phyloP scores from a whole-genome alignment of 2,113 vertebrate species.

The Delphinus delphis region DNA sequence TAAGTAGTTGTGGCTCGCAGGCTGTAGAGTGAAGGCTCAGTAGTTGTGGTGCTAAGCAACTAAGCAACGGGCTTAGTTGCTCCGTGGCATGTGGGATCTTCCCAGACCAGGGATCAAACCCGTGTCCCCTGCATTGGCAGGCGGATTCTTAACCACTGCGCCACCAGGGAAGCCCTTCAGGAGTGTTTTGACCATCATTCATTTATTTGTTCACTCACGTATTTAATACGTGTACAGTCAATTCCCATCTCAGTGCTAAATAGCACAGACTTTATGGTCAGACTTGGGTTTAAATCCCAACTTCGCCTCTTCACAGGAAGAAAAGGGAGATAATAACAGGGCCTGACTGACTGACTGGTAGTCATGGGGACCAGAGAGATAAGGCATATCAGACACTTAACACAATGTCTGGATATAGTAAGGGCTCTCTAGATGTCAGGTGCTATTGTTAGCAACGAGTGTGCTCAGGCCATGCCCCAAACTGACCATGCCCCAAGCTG shows the following conservation, averaged over 20 bases:
- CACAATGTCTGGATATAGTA: background rate
- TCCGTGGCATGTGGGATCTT: no score
- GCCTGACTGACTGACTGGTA: background rate
- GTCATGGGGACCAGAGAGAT: background rate
- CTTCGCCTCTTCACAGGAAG: background rate
- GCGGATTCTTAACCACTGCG: no score
- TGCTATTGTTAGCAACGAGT: slow-evolving; percentile 1
- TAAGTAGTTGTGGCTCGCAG: no score
- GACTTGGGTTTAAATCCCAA: background rate
- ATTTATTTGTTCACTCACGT: background rate
- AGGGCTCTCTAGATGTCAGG: background rate
- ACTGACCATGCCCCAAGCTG: background rate
- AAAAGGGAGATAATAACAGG: background rate
- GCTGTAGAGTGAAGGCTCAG: no score
- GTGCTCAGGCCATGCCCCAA: background rate
- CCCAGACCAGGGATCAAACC: no score
- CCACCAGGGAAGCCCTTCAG: background rate
- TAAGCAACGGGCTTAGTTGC: no score
- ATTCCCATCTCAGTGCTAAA: background rate
- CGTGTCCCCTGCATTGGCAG: no score
- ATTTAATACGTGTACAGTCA: background rate
- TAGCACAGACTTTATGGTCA: background rate
- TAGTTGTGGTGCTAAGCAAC: no score
- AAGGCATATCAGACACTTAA: background rate
- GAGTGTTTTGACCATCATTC: background rate